Conservation (phyloP, 2,113 vertebrate genomes). For the Toxostoma redivivum region DNA sequence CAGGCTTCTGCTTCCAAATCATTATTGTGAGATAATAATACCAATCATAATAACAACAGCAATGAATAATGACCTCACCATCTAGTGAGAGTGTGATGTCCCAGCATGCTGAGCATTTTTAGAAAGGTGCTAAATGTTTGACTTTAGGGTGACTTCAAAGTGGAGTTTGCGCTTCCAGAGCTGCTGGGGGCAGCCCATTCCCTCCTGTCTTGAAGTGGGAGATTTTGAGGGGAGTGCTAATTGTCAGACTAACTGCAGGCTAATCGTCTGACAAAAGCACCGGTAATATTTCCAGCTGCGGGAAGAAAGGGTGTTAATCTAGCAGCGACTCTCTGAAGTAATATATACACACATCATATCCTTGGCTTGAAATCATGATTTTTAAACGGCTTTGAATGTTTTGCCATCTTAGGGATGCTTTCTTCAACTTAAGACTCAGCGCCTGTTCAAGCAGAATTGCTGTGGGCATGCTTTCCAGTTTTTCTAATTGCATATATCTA, state of each 20-base stretch:
- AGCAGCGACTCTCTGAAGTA: neutral
- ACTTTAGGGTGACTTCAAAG: neutral
- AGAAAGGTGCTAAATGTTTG: neutral
- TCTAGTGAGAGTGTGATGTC: rapidly evolving
- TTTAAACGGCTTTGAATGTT: neutral
- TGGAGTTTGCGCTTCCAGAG: neutral
- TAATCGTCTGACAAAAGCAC: neutral
- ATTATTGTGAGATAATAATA: neutral
- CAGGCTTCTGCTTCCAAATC: neutral
- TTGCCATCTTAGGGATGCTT: neutral
- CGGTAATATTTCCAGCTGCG: neutral
- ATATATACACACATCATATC: neutral
- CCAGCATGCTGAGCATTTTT: neutral
- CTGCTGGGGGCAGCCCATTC: neutral
- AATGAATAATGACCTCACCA: neutral
- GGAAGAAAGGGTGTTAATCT: neutral
- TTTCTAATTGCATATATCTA: neutral
- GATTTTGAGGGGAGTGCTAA: neutral
- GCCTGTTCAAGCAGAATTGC: neutral
- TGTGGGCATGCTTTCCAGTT: neutral
- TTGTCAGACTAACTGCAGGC: neutral
- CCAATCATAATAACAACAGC: neutral
- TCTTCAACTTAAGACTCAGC: neutral
- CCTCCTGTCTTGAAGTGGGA: neutral
- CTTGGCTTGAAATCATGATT: neutral